Base-by-base conservation (phyloP, 2,113 vertebrate genomes). In the Anolis carolinensis region DNA sequence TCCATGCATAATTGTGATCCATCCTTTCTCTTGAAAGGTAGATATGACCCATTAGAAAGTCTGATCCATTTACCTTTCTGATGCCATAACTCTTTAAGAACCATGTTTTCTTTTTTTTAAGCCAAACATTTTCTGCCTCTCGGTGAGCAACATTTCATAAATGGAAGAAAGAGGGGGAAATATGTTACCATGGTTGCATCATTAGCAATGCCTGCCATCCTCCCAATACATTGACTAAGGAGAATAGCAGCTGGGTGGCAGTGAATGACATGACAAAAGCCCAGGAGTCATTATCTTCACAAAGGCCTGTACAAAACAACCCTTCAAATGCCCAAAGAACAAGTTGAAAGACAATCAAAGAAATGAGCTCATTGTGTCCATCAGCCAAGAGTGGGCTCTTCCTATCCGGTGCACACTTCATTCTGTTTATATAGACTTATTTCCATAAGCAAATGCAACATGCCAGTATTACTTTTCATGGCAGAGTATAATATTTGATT, bases 181-280 rank as follows among this genome's bases (percentile, higher is more conserved):
- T 48, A 65, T 65, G 70, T 87, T 76, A 30, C 72, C 72, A 82
- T 82, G 85, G 79, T 55, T 76, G 55, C 9, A 75, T 39, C 36
- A 81, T 86, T 50, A 67, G 44, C 59, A 65, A 6, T 81, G 23
- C 6, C 50, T 67, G n/a, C 44, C 36, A 36, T 55, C 44, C 11
- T 67, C 62, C 71, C 32, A 81, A 86, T 36, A 36, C 16, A 81
- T 65, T 74, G 68, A 73, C 59, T 65, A 65, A 81, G 62, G 62
- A 55, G 72, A 63, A 75, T 13, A 84, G 59, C 16, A 76, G 27
- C 27, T 10, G 2, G 55, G 59, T 67, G 32, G 2, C 50, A 44
- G 44, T 67, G 70, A 67, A 11, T 81, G 32, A 36, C n/a, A 52
- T 75, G 59, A 86, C 11, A 74, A 52, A 82, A 68, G 79, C 23